Evolutionary conservation across 2,113 vertebrate species (phyloP).

Genomic region (Rhabdomys dilectus): DNA sequence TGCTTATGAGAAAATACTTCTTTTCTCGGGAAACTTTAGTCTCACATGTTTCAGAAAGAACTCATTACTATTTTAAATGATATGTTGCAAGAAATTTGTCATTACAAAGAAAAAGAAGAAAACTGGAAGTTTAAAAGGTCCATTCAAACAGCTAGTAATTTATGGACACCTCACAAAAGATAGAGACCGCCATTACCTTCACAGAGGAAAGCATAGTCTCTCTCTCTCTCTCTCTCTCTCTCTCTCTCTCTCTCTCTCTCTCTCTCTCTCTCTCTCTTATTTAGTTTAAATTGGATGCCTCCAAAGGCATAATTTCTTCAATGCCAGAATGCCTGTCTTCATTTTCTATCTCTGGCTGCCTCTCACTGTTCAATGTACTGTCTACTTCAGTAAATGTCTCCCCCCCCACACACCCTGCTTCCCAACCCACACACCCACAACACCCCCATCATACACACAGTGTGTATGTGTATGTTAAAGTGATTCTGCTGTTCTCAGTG

Average conservation of each 20-base stretch:
- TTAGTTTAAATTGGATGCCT: slow-evolving; percentile 13
- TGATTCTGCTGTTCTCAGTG: neutral
- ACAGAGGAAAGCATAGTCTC: neutral
- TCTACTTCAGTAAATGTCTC: slow-evolving; percentile 24
- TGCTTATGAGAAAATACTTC: neutral
- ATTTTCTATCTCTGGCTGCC: neutral
- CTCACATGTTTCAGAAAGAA: neutral
- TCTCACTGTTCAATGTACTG: neutral
- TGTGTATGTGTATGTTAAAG: neutral
- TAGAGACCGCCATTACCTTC: neutral
- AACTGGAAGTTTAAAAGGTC: neutral
- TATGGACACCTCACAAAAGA: neutral
- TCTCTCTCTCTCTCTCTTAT: neutral
- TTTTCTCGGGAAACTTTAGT: slow-evolving; percentile 9
- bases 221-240: neutral
- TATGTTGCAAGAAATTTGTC: neutral
- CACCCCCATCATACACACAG: neutral
- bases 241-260: too few relatives aligned
- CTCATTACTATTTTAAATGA: neutral
- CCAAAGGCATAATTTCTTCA: neutral
- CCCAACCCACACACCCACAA: neutral
- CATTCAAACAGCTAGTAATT: neutral
- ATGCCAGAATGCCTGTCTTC: neutral
- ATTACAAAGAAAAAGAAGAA: slow-evolving; percentile 42
- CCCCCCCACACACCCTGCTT: too few relatives aligned